Evolutionary conservation across 2,113 vertebrate genomes (phyloP), one percentile per base, ranked within the genome.

Genomic region (Arvicanthis niloticus): DNA sequence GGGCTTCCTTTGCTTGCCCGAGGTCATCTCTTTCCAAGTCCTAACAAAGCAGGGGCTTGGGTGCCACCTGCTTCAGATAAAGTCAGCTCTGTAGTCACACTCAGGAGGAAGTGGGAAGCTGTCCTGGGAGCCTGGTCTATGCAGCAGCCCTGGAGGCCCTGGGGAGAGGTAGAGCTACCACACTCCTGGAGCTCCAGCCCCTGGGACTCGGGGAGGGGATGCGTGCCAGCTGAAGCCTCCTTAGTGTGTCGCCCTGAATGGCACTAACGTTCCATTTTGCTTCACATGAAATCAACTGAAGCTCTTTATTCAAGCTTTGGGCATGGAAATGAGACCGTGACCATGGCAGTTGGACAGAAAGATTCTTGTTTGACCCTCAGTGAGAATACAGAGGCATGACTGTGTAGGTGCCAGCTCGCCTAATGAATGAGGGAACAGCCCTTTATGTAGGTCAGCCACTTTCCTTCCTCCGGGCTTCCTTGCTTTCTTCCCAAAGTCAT

Each of bases 1-100:
- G 53, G 75, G 89, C 42, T 81, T 53, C 96, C 97, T 98, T 42
- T 68, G 4, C 95, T 97, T 97, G 96, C 97, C 96, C 98, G 93
- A 97, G 96, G 97, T 56, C 91, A 82, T 78, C 67, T 88, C 90
- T 65, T 78, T 88, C 91, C 89, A 95, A 91, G 81, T 97, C n/a
- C 73, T 0, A 15, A 65, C 91, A 81, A 86, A 29, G 4, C 42
- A 76, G 78, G 80, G 91, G 84, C 78, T 62, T 73, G 8, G 89
- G 82, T 88, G 81, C 93, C 34, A 45, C 29, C 84, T 77, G 22
- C 26, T 78, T 76, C 29, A 68, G 56, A 77, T 81, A 53, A 31
- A 67, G 65, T 65, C 26, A 48, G 24, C 51, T 13, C n/a, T 13
- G 24, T 22, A 51, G 62, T 72, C 80, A 13, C 29, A 2, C 3